These are phyloP conservation scores for Sphaerophoria taeniata DNA, from an alignment of 2,888 invertebrate genomes.

Conservation along the genomic window DNA sequence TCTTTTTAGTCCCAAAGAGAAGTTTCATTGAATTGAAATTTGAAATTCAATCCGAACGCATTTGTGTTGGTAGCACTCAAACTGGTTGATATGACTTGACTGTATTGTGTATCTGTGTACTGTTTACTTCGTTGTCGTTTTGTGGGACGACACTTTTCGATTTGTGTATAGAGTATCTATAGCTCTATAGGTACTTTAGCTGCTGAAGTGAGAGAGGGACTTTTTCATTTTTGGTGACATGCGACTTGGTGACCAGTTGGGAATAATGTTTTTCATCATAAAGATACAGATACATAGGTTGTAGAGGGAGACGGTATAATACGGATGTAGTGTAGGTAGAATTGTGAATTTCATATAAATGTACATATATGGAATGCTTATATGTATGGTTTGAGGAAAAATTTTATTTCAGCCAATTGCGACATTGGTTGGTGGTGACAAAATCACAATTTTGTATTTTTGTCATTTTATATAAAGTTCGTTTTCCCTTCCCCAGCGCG, in stretches of 20 bases:
- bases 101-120: background rate
- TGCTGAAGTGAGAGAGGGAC: conserved; percentile 71
- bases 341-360: background rate
- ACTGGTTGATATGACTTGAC: conserved; percentile 1
- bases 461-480: conserved; percentile 59
- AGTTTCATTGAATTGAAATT: background rate
- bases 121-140: conserved; percentile 60
- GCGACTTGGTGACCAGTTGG: conserved; percentile 77
- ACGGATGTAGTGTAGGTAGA: background rate
- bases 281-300: conserved; percentile 41
- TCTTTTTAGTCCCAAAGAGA: conserved; percentile 1
- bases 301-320: conserved; percentile 65
- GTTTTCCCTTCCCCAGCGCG: background rate
- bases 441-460: conserved; percentile 69
- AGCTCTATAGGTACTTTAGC: background rate
- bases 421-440: conserved; percentile 70
- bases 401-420: conserved; percentile 70
- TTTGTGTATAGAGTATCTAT: conserved; percentile 25
- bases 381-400: conserved; percentile 49
- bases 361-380: background rate
- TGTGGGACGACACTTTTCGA: conserved; percentile 74
- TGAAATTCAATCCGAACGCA: conserved; percentile 23
- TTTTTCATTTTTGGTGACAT: conserved; percentile 76
- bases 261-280: conserved; percentile 70
- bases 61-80: background rate